A percentile compares a stretch with the other conserved stretches of the same genome.
These are phyloP conservation scores for Hydropsyche tenuis DNA, from an alignment of 1,140 invertebrate species.

Conservation along the genomic window DNA sequence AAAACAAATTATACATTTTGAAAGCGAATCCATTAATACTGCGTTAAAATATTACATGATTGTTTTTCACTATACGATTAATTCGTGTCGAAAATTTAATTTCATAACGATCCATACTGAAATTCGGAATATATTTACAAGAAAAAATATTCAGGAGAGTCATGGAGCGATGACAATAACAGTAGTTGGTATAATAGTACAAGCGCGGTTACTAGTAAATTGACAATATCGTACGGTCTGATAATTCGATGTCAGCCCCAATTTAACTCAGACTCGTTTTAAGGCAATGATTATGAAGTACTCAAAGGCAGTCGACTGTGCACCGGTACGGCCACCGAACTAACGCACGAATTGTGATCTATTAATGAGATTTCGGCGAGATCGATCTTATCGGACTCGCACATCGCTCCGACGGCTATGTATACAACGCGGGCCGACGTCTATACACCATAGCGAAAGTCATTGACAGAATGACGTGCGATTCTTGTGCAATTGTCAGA, in stretches of 20 bases:
- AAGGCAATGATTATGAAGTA: neutral
- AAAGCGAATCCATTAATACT: neutral
- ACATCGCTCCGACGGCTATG: neutral
- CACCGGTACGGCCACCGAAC: too few species aligned
- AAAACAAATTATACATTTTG: constrained; percentile 6
- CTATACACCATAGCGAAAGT: neutral
- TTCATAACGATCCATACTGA: too few species aligned
- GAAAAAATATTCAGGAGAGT: too few species aligned
- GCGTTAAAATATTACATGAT: too few species aligned
- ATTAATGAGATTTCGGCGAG: too few species aligned
- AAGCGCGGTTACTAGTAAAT: constrained; percentile 2
- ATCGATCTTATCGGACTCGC: too few species aligned
- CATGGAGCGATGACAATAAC: constrained; percentile 3
- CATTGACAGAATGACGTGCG: too few species aligned
- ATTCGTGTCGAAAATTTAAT: too few species aligned
- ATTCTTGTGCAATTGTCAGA: too few species aligned
- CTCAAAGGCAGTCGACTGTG: neutral
- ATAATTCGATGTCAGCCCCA: neutral
- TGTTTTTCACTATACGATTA: too few species aligned
- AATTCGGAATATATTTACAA: too few species aligned
- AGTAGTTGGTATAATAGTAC: neutral
- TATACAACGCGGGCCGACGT: neutral
- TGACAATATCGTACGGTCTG: constrained; percentile 24
- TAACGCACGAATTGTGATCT: too few species aligned
- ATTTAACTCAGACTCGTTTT: neutral